phyloP scores from a whole-genome alignment of 2,888 invertebrate species.

The Tinea pellionella region DNA sequence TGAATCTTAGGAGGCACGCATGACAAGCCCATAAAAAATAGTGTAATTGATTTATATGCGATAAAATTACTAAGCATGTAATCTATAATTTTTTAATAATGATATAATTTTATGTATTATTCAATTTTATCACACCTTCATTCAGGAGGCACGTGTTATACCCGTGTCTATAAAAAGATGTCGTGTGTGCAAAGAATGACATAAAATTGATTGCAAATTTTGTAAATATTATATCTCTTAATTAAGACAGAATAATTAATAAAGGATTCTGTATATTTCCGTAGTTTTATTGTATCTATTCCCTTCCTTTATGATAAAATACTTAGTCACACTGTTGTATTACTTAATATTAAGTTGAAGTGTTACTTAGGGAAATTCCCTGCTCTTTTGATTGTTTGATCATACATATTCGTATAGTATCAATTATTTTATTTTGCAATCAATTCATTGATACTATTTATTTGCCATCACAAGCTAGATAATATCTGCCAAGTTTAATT shows the following conservation, averaged over 20 bases:
- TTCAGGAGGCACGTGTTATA: neutral
- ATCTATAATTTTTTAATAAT: neutral
- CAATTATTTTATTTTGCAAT: too few relatives aligned
- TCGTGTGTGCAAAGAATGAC: neutral
- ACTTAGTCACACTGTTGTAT: too few relatives aligned
- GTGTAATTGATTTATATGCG: neutral
- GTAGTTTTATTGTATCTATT: neutral
- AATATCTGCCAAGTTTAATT: too few relatives aligned
- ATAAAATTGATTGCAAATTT: neutral
- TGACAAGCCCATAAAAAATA: neutral
- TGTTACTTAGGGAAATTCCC: too few relatives aligned
- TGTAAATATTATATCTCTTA: neutral
- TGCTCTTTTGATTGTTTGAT: too few relatives aligned
- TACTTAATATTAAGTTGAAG: too few relatives aligned
- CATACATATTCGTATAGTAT: too few relatives aligned
- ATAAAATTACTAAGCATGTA: conserved; percentile 2
- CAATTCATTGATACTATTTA: too few relatives aligned
- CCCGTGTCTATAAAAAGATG: neutral
- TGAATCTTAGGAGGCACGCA: neutral
- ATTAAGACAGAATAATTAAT: neutral
- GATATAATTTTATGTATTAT: neutral
- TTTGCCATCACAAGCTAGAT: too few relatives aligned
- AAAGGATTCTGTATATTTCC: too few relatives aligned
- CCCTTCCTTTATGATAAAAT: neutral
- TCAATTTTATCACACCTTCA: neutral